Conservation (phyloP, 1,140 invertebrate species). For the Drosophila baimaii region DNA sequence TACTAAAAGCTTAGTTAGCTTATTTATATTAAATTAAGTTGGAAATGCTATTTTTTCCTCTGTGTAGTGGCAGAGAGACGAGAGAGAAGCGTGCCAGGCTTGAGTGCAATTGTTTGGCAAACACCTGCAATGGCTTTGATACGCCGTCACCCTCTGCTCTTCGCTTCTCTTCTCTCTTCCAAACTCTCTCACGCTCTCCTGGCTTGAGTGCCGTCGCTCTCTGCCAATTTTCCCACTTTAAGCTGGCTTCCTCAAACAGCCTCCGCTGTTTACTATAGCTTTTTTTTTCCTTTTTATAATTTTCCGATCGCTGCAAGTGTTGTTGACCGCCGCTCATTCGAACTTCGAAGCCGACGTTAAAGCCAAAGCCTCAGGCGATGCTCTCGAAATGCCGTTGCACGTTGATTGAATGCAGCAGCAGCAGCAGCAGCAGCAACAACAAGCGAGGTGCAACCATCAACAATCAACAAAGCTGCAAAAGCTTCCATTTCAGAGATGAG, state of each 20-base stretch:
- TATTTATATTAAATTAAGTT: no score
- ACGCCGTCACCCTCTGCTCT: conserved; percentile 7
- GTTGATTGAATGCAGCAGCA: conserved; percentile 73
- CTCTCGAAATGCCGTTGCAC: conserved; percentile 73
- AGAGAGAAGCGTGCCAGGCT: conserved; percentile 53
- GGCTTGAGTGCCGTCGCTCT: conserved; percentile 3
- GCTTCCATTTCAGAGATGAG: conserved; percentile 41
- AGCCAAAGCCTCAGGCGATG: conserved; percentile 34
- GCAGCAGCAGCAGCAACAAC: conserved; percentile 23
- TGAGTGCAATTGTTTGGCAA: conserved; percentile 53
- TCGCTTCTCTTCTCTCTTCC: not conserved
- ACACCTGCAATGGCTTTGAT: conserved; percentile 48
- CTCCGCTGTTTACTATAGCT: conserved; percentile 21
- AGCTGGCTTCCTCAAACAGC: conserved; percentile 59
- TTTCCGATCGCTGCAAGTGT: conserved; percentile 63
- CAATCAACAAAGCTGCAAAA: conserved; percentile 30
- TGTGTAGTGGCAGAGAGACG: conserved; percentile 2
- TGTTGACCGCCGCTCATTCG: conserved; percentile 72
- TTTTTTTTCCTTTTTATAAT: conserved; percentile 21
- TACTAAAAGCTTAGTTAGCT: no score
- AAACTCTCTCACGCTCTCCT: conserved; percentile 26
- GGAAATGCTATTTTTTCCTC: no score
- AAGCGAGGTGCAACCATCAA: no score
- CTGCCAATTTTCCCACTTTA: conserved; percentile 45
- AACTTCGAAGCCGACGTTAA: conserved; percentile 29